A percentile compares a stretch with the other conserved stretches of the same genome.
Conservation (phyloP, 2,888 invertebrate genomes). For the Acleris sparsana region DNA sequence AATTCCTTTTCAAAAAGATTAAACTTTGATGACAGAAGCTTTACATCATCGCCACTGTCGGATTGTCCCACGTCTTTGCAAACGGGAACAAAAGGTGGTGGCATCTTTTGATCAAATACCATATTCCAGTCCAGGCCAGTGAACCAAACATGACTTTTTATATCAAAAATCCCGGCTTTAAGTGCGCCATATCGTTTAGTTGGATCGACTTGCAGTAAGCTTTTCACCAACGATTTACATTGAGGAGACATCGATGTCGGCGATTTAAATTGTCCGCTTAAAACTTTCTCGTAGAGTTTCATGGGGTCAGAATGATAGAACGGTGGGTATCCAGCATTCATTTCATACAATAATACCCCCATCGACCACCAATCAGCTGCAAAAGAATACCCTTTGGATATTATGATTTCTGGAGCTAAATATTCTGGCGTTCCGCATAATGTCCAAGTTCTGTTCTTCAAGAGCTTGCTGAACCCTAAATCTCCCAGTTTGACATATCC, state of each 20-base stretch:
- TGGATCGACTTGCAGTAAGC: slow-evolving; percentile 86
- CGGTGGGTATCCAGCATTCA: slow-evolving; percentile 95
- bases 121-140: slow-evolving; percentile 52
- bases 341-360: slow-evolving; percentile 93
- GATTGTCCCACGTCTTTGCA: no score
- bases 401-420: slow-evolving; percentile 95
- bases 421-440: slow-evolving; percentile 98
- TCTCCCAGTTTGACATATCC: slow-evolving; percentile 94
- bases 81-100: no score
- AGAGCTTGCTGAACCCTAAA: slow-evolving; percentile 95
- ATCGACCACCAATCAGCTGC: slow-evolving; percentile 98
- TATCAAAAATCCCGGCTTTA: slow-evolving; percentile 93
- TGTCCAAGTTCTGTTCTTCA: slow-evolving; percentile 91
- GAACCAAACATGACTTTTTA: slow-evolving; percentile 96
- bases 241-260: slow-evolving; percentile 90
- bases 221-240: slow-evolving; percentile 90
- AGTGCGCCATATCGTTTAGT: slow-evolving; percentile 91
- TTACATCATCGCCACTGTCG: no score
- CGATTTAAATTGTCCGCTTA: slow-evolving; percentile 92
- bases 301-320: slow-evolving; percentile 94
- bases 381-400: slow-evolving; percentile 94
- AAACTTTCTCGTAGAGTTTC: slow-evolving; percentile 96
- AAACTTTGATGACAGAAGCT: no score
- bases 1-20: no score
- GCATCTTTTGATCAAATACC: slow-evolving; percentile 4